Percentiles rank a stretch among this genome's conserved stretches.
phyloP scores from a whole-genome alignment of 2,797 vertebrate genomes.

The Acrocephalus scirpaceus region DNA sequence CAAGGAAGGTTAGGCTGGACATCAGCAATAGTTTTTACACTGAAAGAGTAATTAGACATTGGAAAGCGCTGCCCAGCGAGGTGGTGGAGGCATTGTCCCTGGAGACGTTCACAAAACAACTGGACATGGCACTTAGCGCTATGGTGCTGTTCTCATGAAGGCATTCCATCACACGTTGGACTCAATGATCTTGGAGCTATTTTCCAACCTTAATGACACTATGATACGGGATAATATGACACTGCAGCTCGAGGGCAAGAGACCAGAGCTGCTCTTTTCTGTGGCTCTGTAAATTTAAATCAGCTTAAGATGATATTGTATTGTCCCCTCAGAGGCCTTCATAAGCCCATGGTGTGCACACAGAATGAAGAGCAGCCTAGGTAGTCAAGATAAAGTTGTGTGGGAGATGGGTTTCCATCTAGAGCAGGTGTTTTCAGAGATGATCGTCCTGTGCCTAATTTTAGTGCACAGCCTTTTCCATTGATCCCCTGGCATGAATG shows the following conservation, averaged over 20 bases:
- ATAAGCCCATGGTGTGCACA: background rate
- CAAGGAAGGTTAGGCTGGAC: background rate
- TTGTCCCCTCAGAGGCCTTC: background rate
- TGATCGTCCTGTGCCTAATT: background rate
- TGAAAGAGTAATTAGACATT: background rate
- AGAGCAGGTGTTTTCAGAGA: background rate
- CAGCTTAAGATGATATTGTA: background rate
- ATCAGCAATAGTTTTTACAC: background rate
- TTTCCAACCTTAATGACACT: background rate
- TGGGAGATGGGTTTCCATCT: background rate
- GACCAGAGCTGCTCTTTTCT: background rate
- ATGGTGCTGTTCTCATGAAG: background rate
- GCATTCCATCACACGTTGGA: background rate
- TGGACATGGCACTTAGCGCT: background rate
- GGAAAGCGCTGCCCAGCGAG: background rate
- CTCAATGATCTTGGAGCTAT: background rate
- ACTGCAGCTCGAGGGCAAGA: background rate
- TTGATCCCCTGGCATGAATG: background rate
- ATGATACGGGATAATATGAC: background rate
- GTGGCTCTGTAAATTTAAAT: background rate
- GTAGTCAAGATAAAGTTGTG: background rate
- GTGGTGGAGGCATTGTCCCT: background rate
- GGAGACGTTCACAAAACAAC: fast-evolving
- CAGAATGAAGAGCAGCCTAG: background rate
- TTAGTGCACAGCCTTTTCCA: background rate